A percentile compares a stretch with the other conserved stretches of the same genome.
phyloP scores from a whole-genome alignment of 1,140 invertebrate species.

The Brachionus plicatilis region DNA sequence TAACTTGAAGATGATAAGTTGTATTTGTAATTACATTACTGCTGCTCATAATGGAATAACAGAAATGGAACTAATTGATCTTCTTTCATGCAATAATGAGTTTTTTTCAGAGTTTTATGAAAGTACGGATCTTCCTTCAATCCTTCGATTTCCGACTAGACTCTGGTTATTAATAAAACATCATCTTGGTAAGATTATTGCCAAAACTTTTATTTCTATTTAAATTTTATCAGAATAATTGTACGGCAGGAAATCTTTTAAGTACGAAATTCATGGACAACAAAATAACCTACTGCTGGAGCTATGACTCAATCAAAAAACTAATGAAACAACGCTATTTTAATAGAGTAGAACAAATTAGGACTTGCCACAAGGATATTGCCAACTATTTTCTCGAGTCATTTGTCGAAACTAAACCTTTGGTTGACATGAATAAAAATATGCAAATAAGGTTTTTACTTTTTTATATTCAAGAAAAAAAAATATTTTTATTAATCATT shows the following conservation, averaged over 20 bases:
- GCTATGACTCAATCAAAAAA: constrained; percentile 43
- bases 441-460: constrained; percentile 38
- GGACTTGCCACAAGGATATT: constrained; percentile 43
- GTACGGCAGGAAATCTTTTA: constrained; percentile 43
- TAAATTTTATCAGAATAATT: not conserved
- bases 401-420: constrained; percentile 43
- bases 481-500: not conserved
- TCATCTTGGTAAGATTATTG: constrained; percentile 41
- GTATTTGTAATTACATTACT: constrained; percentile 36
- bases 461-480: not conserved
- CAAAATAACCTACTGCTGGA: constrained; percentile 46
- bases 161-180: constrained; percentile 45
- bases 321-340: constrained; percentile 45
- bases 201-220: constrained; percentile 40
- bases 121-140: constrained; percentile 36
- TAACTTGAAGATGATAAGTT: not conserved
- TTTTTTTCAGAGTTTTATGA: constrained; percentile 37
- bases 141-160: constrained; percentile 42
- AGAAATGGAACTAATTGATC: constrained; percentile 47
- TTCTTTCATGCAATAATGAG: constrained; percentile 44
- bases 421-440: constrained; percentile 41
- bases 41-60: constrained; percentile 46
- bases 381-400: constrained; percentile 45
- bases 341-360: constrained; percentile 38
- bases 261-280: constrained; percentile 46